Evolutionary conservation across 2,113 vertebrate species (phyloP), one percentile per base, ranked within the genome.

Genomic region (Monopterus albus): DNA sequence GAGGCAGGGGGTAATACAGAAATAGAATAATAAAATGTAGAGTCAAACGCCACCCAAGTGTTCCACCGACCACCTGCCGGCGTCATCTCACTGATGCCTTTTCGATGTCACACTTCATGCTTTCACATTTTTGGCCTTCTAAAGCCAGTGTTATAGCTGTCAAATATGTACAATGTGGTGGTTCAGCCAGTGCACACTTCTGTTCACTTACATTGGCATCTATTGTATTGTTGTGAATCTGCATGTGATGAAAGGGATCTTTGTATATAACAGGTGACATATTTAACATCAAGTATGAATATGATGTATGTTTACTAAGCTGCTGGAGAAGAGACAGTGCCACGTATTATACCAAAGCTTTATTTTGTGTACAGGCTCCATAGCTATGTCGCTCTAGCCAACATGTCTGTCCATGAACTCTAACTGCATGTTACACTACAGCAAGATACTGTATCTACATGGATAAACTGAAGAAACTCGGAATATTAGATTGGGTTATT

Each of bases 71-170:
- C 72, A 36, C 10, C 31, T 43, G 82, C 21, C 68, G 59, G 67
- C 63, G 74, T 86, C 76, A 74, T 80, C 60, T 71, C 69, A 45
- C 45, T 57, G 68, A 85, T 68, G 68, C 72, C 69, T 73, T 68
- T 79, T 84, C 78, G 80, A 71, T 89, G 72, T 87, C 83, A 87
- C 87, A 80, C 75, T 78, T 89, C 83, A 85, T 60, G 78, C 72
- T 71, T 50, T 68, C 64, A 66, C 75, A 31, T 56, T 68, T 17
- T 62, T 66, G 17, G 11, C 64, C 26, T 28, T 28, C 39, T 47
- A 47, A 52, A 57, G 43, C 61, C 52, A 9, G 20, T 11, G 6
- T 35, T 63, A 36, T 3, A 33, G 39, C 57, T 59, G 43, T 50
- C 60, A 51, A 45, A 77, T 31, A n/a, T 13, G 20, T 26, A 11